phyloP scores from a whole-genome alignment of 2,797 vertebrate genomes.

The Paedocypris micromegethes region DNA sequence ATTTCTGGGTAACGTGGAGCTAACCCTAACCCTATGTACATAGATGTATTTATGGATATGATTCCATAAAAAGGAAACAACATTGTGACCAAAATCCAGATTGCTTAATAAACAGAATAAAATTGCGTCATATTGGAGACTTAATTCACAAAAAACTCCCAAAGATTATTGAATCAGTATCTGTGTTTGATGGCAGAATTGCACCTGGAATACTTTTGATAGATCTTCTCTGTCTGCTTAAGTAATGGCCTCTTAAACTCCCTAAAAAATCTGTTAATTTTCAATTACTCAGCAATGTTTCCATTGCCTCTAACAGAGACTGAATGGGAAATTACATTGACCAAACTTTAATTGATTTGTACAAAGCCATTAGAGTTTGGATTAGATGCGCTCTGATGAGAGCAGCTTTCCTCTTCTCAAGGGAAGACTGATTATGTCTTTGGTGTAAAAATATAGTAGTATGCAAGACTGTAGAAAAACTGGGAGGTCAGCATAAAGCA shows the following conservation, averaged over 20 bases:
- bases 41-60: too few species aligned
- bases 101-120: too few species aligned
- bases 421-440: conserved; percentile 20
- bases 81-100: too few species aligned
- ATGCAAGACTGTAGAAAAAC: conserved; percentile 8
- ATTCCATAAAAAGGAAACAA: too few species aligned
- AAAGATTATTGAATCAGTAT: too few species aligned
- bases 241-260: conserved; percentile 11
- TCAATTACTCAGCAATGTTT: conserved; percentile 27
- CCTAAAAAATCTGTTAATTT: conserved; percentile 23
- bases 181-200: too few species aligned
- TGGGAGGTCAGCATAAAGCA: not conserved
- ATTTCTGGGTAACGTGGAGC: too few species aligned
- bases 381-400: conserved; percentile 28
- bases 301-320: conserved; percentile 2
- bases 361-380: conserved; percentile 34
- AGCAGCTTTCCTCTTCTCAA: conserved; percentile 3
- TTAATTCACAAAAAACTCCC: too few species aligned
- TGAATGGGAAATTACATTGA: conserved; percentile 34
- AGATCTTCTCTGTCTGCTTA: not conserved
- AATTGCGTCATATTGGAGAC: too few species aligned
- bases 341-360: conserved; percentile 33
- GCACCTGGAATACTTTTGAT: too few species aligned
- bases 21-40: too few species aligned
- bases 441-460: conserved; percentile 23